Evolutionary conservation across 2,113 vertebrate species (phyloP).

Genomic region (Telmatochromis sp.): DNA sequence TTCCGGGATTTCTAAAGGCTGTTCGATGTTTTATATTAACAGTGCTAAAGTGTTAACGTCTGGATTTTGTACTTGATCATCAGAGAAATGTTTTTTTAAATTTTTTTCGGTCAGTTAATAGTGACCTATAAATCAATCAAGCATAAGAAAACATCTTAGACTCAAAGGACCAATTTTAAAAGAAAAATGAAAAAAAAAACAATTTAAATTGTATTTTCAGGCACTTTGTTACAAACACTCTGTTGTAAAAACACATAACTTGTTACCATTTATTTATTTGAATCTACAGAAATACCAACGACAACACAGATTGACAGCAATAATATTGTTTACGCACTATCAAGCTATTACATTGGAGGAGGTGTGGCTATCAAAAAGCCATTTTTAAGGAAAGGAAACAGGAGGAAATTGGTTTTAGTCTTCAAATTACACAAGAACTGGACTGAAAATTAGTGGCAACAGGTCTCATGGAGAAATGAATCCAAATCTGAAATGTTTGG

Average conservation of each 20-base stretch:
- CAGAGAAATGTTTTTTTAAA: rapidly evolving
- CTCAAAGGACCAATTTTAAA: background rate
- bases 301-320: background rate
- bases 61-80: background rate
- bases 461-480: background rate
- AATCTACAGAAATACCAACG: background rate
- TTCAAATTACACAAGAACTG: background rate
- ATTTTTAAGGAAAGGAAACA: background rate
- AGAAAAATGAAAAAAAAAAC: background rate
- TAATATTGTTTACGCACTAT: background rate
- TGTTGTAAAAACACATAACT: background rate
- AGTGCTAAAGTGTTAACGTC: background rate
- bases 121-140: background rate
- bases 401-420: background rate
- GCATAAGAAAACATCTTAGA: background rate
- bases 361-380: background rate
- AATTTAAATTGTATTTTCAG: background rate
- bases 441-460: background rate
- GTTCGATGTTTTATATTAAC: background rate
- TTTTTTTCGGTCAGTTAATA: background rate
- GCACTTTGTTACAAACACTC: background rate
- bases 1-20: background rate
- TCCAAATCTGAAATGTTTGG: background rate
- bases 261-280: background rate
- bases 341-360: background rate